Conservation (phyloP, 2,888 invertebrate species). For the Melanargia galathea region DNA sequence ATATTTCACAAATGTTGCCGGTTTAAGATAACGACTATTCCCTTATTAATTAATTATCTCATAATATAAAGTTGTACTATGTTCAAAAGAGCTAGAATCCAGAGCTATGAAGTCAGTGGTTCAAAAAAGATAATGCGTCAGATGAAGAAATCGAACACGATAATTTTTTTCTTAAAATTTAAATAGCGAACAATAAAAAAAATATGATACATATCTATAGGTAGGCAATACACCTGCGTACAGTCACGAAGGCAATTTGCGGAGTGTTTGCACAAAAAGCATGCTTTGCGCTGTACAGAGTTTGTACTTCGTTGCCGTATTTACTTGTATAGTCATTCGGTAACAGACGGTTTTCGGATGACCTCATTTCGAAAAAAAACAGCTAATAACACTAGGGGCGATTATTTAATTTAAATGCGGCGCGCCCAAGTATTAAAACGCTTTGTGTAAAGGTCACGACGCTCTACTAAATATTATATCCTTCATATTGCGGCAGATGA, state of each 20-base stretch:
- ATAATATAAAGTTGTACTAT: too few species aligned
- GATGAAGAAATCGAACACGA: not conserved
- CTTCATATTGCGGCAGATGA: slow-evolving; percentile 54
- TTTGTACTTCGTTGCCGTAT: slow-evolving; percentile 39
- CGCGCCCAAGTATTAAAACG: slow-evolving; percentile 51
- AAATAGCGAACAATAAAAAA: slow-evolving; percentile 1
- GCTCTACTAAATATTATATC: slow-evolving; percentile 32
- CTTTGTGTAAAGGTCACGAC: slow-evolving; percentile 40
- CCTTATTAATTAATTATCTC: too few species aligned
- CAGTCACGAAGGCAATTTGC: slow-evolving; percentile 60
- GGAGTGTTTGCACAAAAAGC: slow-evolving; percentile 50
- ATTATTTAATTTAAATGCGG: slow-evolving; percentile 46
- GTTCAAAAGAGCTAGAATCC: not conserved
- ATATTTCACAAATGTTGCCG: too few species aligned
- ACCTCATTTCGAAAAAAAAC: slow-evolving; percentile 67
- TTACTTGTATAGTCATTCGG: slow-evolving; percentile 53
- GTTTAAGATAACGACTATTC: too few species aligned
- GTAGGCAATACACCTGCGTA: slow-evolving; percentile 49
- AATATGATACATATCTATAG: not conserved
- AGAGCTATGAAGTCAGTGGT: not conserved
- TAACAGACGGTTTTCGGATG: slow-evolving; percentile 55
- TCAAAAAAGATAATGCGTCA: not conserved
- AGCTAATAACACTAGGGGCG: slow-evolving; percentile 40
- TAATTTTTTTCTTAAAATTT: not conserved
- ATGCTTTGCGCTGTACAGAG: slow-evolving; percentile 47